Conservation (phyloP, 2,888 invertebrate genomes). For the Spisula subtruncata region DNA sequence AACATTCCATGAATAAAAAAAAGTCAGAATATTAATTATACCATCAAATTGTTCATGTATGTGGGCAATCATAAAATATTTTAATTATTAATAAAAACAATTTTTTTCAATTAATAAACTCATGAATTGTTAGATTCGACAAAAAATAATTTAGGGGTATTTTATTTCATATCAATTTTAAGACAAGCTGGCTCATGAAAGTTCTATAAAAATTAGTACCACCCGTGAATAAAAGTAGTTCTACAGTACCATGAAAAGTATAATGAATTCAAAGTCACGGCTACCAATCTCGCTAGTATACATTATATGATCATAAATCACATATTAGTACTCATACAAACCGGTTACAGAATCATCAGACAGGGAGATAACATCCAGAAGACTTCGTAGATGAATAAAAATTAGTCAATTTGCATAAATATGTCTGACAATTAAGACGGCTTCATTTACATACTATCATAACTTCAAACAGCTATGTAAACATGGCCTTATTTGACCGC, state of each 20-base stretch:
- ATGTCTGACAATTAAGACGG: not conserved
- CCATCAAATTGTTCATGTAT: too few species aligned
- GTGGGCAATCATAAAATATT: too few species aligned
- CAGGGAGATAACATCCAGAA: not conserved
- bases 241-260: not conserved
- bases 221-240: too few species aligned
- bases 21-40: too few species aligned
- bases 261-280: not conserved
- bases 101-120: too few species aligned
- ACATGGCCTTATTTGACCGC: slow-evolving; percentile 6
- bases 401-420: slow-evolving; percentile 43
- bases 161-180: too few species aligned
- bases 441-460: not conserved
- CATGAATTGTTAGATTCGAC: too few species aligned
- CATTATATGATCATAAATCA: slow-evolving; percentile 4
- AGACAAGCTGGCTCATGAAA: too few species aligned
- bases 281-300: not conserved
- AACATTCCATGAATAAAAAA: too few species aligned
- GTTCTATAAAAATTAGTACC: too few species aligned
- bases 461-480: not conserved
- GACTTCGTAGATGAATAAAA: slow-evolving; percentile 33
- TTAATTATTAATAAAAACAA: too few species aligned
- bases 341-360: not conserved
- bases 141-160: too few species aligned
- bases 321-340: slow-evolving; percentile 1